phyloP scores from a whole-genome alignment of 1,140 invertebrate genomes.

The Bradysia coprophila region DNA sequence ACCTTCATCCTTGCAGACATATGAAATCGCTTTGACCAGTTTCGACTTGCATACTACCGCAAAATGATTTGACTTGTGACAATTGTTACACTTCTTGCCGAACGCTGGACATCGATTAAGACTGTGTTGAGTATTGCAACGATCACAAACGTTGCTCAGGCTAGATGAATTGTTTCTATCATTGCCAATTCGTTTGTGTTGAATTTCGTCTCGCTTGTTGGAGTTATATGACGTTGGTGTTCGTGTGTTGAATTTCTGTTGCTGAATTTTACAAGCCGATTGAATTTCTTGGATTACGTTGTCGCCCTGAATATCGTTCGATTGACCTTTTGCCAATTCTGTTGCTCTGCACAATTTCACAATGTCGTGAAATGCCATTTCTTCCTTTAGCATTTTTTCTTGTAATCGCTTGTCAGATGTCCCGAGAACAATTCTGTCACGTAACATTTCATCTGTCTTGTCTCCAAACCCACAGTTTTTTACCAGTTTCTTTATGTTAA shows the following conservation, averaged over 20 bases:
- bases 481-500: constrained; percentile 10
- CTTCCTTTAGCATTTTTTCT: constrained; percentile 10
- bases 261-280: too few species aligned
- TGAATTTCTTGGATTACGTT: too few species aligned
- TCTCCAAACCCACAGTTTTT: constrained; percentile 10
- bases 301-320: background rate
- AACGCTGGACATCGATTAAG: background rate
- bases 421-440: constrained; percentile 10
- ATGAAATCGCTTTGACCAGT: background rate
- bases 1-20: background rate
- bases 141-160: too few species aligned
- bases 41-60: background rate
- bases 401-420: constrained; percentile 13
- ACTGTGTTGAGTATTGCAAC: background rate
- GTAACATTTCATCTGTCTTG: constrained; percentile 7
- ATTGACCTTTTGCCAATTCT: background rate
- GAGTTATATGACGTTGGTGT: too few species aligned
- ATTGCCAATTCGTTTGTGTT: too few species aligned
- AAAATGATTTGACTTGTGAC: background rate
- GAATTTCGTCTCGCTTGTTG: too few species aligned
- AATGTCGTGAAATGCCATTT: background rate
- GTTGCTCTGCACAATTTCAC: background rate
- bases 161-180: background rate
- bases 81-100: background rate
- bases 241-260: too few species aligned